These are phyloP conservation scores for Enteromius afrohamiltoni DNA, from an alignment of 2,797 vertebrate species.

Conservation along the genomic window DNA sequence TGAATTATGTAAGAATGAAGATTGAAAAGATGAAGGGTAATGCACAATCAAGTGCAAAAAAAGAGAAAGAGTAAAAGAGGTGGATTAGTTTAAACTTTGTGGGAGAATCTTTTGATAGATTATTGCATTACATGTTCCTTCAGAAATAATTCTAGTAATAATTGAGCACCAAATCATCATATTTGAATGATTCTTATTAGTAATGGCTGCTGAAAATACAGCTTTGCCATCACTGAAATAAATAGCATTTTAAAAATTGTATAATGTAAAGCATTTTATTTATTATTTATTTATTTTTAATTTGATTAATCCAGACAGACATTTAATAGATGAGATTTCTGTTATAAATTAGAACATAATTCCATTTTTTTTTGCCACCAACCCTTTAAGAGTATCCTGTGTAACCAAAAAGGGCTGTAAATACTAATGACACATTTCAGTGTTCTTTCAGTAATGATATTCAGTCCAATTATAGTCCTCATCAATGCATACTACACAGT, in stretches of 20 bases:
- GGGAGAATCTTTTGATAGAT: not conserved
- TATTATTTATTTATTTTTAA: not conserved
- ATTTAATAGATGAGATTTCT: not conserved
- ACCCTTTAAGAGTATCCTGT: not conserved
- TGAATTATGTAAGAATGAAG: conserved; percentile 47
- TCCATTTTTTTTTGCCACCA: not conserved
- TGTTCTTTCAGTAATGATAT: conserved; percentile 1
- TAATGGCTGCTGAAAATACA: not conserved
- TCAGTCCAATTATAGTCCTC: conserved; percentile 13
- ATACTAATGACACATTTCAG: not conserved
- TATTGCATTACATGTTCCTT: not conserved
- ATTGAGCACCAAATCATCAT: not conserved
- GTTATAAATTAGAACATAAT: not conserved
- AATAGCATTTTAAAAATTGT: not conserved
- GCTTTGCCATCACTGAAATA: not conserved
- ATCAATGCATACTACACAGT: conserved; percentile 4
- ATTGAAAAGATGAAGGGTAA: conserved; percentile 42
- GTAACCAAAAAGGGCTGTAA: not conserved
- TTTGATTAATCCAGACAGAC: not conserved
- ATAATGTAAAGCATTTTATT: too few species aligned
- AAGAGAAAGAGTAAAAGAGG: not conserved
- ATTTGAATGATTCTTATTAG: not conserved
- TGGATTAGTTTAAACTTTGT: not conserved
- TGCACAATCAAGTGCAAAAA: not conserved
- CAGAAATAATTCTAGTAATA: not conserved